Conservation (phyloP, 2,888 invertebrate genomes). For the Drosophila algonquin region DNA sequence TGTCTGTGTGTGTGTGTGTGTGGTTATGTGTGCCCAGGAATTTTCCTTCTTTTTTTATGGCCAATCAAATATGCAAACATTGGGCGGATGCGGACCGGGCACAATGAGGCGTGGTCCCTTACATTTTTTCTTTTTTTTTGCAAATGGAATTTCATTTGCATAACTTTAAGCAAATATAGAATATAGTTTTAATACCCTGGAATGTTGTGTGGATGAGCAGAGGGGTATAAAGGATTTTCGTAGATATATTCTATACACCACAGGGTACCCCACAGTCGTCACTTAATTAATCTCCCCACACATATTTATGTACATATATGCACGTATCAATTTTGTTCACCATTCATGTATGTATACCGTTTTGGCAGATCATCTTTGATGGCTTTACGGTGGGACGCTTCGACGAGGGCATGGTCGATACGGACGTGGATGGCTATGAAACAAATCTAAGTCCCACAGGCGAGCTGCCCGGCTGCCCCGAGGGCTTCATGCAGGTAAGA, state of each 20-base stretch:
- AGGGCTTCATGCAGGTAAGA: conserved; percentile 93
- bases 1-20: conserved; percentile 8
- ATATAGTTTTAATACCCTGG: conserved; percentile 45
- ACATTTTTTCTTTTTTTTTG: conserved; percentile 14
- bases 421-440: conserved; percentile 83
- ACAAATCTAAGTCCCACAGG: conserved; percentile 84
- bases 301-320: background rate
- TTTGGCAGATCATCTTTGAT: conserved; percentile 90
- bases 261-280: background rate
- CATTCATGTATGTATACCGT: background rate
- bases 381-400: conserved; percentile 94
- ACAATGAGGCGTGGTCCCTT: conserved; percentile 34
- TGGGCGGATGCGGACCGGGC: conserved; percentile 21
- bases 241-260: no score
- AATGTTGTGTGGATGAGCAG: background rate
- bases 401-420: conserved; percentile 86
- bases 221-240: background rate
- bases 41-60: conserved; percentile 66
- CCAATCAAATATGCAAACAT: conserved; percentile 77
- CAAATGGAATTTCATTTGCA: conserved; percentile 71
- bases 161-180: conserved; percentile 64
- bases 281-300: background rate
- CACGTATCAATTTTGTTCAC: conserved; percentile 3
- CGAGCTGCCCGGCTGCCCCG: conserved; percentile 91
- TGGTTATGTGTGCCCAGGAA: conserved; percentile 15